These are phyloP conservation scores for Rhyacichthys aspro DNA, from an alignment of 2,797 vertebrate genomes.

Conservation along the genomic window DNA sequence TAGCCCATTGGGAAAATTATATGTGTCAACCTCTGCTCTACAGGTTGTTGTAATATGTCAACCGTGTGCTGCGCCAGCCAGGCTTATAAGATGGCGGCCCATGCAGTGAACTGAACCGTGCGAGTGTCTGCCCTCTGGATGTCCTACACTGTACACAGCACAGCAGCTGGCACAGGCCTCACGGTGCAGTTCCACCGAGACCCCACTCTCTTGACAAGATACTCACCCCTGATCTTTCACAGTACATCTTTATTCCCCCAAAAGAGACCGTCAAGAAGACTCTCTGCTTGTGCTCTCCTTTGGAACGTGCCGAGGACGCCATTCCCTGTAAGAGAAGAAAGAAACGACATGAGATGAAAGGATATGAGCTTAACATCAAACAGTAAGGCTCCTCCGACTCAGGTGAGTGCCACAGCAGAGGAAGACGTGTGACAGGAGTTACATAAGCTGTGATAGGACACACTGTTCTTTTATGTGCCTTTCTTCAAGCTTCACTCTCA, in stretches of 20 bases:
- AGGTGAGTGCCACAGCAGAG: slow-evolving; percentile 58
- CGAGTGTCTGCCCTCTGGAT: slow-evolving; percentile 56
- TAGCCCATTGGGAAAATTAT: no score
- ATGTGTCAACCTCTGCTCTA: background rate
- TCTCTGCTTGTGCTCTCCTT: slow-evolving; percentile 98
- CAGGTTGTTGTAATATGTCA: slow-evolving; percentile 38
- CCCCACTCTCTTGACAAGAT: slow-evolving; percentile 35
- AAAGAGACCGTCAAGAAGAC: slow-evolving; percentile 97
- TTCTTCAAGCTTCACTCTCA: slow-evolving; percentile 54
- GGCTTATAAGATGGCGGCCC: slow-evolving; percentile 57
- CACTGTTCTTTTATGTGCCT: slow-evolving; percentile 59
- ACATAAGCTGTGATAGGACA: slow-evolving; percentile 66
- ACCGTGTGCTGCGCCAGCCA: slow-evolving; percentile 21
- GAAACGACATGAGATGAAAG: slow-evolving; percentile 60
- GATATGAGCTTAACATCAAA: slow-evolving; percentile 43
- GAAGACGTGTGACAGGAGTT: slow-evolving; percentile 59
- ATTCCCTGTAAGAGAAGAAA: slow-evolving; percentile 86
- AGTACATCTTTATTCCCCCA: slow-evolving; percentile 98
- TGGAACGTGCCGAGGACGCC: slow-evolving; percentile 93
- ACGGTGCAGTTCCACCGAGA: slow-evolving; percentile 17
- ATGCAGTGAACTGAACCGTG: slow-evolving; percentile 54
- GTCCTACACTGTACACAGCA: slow-evolving; percentile 47
- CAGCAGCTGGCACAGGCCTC: slow-evolving; percentile 56
- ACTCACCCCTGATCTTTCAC: slow-evolving; percentile 98
- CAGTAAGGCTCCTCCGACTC: slow-evolving; percentile 22